Conservation (phyloP, 2,888 invertebrate species). For the Polyploca ridens region DNA sequence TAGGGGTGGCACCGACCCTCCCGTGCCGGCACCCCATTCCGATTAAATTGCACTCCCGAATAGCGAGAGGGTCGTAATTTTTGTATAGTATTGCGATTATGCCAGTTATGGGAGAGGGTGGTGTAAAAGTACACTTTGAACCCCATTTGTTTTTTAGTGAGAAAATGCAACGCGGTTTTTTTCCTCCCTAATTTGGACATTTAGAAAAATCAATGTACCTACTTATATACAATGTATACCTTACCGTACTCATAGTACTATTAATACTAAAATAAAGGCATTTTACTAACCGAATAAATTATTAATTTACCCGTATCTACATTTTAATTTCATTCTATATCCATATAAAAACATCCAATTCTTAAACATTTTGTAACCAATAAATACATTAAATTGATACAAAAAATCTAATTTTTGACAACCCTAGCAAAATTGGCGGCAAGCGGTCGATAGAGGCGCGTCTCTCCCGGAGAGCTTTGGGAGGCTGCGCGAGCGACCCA, state of each 20-base stretch:
- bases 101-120: constrained; percentile 38
- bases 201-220: background rate
- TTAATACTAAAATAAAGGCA: no score
- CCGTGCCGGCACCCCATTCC: constrained; percentile 63
- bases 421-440: constrained; percentile 64
- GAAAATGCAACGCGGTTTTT: background rate
- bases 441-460: constrained; percentile 83
- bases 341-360: no score
- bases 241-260: no score
- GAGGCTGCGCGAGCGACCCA: constrained; percentile 87
- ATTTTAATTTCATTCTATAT: no score
- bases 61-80: constrained; percentile 65
- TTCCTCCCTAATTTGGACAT: background rate
- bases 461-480: constrained; percentile 73
- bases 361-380: no score
- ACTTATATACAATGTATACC: background rate
- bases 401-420: constrained; percentile 44
- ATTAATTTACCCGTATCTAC: no score
- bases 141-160: constrained; percentile 25
- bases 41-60: constrained; percentile 64
- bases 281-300: no score
- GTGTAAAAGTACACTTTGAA: constrained; percentile 37
- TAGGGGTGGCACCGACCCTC: constrained; percentile 74
- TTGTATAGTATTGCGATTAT: constrained; percentile 44
- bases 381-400: no score